These are phyloP conservation scores for Zaprionus tsacasi DNA, from an alignment of 1,140 invertebrate genomes.

Conservation along the genomic window DNA sequence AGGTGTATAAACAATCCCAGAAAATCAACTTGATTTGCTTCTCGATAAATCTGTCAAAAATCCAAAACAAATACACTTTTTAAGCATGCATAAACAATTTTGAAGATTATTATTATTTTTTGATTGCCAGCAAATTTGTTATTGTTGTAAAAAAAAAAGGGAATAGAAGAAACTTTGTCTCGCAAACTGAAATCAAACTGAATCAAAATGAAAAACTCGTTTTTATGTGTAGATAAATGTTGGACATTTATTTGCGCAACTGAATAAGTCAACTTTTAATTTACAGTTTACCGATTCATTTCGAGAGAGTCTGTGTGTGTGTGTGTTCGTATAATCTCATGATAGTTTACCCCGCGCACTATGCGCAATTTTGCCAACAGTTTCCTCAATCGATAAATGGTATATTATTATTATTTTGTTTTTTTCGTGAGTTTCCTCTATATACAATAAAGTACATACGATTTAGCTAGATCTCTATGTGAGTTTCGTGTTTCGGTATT, in stretches of 20 bases:
- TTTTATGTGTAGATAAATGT: conserved; percentile 46
- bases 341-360: not conserved
- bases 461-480: conserved; percentile 6
- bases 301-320: conserved; percentile 29
- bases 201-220: conserved; percentile 34
- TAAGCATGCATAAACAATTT: not conserved
- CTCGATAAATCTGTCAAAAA: not conserved
- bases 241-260: conserved; percentile 61
- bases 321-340: conserved; percentile 9
- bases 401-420: not conserved
- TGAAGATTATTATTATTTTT: not conserved
- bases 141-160: conserved; percentile 1
- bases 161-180: conserved; percentile 17
- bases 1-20: conserved; percentile 9
- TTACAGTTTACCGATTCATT: conserved; percentile 61
- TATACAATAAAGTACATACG: conserved; percentile 31
- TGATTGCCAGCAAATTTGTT: conserved; percentile 27
- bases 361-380: conserved; percentile 11
- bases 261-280: conserved; percentile 52
- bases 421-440: conserved; percentile 8
- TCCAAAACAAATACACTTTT: not conserved
- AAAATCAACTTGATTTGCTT: not conserved
- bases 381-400: conserved; percentile 9
- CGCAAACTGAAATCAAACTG: conserved; percentile 20
- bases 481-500: conserved; percentile 12